phyloP scores from a whole-genome alignment of 2,113 vertebrate species.

The Bucco capensis region DNA sequence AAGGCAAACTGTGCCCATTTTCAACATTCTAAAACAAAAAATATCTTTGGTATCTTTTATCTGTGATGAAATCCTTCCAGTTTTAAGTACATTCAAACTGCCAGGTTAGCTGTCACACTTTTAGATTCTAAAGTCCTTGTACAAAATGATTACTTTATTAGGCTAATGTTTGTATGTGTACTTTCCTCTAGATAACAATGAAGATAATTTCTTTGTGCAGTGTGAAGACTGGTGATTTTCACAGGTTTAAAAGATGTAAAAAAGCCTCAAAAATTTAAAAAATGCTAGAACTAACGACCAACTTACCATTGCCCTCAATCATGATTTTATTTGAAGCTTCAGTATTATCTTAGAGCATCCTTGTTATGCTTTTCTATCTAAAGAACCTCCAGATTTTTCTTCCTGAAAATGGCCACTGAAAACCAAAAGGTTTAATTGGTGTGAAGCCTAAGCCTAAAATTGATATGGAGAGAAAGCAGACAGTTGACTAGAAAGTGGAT shows the following conservation, averaged over 20 bases:
- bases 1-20: neutral
- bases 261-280: neutral
- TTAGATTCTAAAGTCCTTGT: neutral
- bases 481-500: constrained; percentile 34
- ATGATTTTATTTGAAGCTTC: neutral
- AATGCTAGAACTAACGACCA: neutral
- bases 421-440: neutral
- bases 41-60: neutral
- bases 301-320: neutral
- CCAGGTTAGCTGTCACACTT: neutral
- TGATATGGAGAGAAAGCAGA: constrained; percentile 14
- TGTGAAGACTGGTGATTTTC: neutral
- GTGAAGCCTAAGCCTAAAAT: constrained; percentile 15
- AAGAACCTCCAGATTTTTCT: neutral
- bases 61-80: neutral
- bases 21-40: neutral
- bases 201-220: neutral
- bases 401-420: neutral
- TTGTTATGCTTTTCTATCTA: neutral
- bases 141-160: neutral
- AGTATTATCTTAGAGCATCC: neutral
- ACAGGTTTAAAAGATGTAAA: neutral
- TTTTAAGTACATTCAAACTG: neutral
- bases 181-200: neutral
- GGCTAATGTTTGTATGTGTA: neutral